Evolutionary conservation across 2,113 vertebrate species (phyloP).

Genomic region (Toxostoma redivivum): DNA sequence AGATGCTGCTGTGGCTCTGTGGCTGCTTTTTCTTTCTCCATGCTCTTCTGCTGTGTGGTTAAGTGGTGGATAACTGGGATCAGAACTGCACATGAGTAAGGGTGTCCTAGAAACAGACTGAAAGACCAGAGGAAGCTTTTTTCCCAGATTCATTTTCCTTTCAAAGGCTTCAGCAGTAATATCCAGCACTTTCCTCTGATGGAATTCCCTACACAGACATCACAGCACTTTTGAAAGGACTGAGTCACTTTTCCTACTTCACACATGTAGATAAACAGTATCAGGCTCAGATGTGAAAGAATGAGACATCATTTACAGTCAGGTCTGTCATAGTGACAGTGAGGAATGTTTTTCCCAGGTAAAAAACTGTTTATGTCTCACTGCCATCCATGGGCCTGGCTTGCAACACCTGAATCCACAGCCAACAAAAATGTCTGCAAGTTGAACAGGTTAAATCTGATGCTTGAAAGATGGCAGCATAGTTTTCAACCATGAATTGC

Average conservation of each 20-base stretch:
- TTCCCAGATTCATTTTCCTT: background rate
- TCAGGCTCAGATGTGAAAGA: background rate
- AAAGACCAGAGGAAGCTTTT: background rate
- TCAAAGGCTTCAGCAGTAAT: background rate
- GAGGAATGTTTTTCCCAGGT: background rate
- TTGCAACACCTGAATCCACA: background rate
- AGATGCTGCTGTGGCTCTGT: background rate
- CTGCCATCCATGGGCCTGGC: rapidly evolving
- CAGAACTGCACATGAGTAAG: background rate
- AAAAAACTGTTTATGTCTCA: background rate
- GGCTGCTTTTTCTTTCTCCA: background rate
- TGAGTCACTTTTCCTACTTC: background rate
- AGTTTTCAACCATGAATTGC: background rate
- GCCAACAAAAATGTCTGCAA: background rate
- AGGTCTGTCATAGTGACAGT: rapidly evolving
- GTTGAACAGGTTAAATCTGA: background rate
- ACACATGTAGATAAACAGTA: background rate
- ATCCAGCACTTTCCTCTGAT: background rate
- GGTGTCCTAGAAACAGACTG: background rate
- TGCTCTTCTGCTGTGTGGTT: background rate
- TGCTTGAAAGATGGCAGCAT: background rate
- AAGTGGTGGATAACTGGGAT: background rate
- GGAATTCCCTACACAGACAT: background rate
- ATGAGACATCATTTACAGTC: background rate
- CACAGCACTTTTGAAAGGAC: background rate